These are phyloP conservation scores for Enoplosus armatus DNA, from an alignment of 2,797 vertebrate species.

Conservation along the genomic window DNA sequence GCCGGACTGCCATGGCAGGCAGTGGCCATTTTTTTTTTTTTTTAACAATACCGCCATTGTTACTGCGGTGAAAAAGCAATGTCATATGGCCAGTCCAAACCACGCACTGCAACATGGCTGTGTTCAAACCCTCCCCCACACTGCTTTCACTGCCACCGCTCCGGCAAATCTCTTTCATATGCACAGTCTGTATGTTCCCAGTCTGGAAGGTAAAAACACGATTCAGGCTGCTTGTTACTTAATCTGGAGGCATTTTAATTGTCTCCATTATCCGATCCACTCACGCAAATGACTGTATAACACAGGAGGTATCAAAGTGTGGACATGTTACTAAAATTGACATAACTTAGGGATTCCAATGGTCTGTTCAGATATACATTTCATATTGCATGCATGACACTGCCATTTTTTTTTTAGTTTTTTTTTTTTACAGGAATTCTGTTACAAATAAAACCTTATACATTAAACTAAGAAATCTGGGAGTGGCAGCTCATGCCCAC, in stretches of 20 bases:
- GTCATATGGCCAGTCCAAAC: constrained; percentile 65
- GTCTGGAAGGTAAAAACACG: not conserved
- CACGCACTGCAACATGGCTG: constrained; percentile 58
- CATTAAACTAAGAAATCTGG: constrained; percentile 14
- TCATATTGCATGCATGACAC: constrained; percentile 58
- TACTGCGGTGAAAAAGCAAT: constrained; percentile 57
- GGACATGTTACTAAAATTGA: constrained; percentile 45
- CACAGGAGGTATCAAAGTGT: constrained; percentile 67
- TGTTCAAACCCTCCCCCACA: constrained; percentile 54
- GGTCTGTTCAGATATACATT: constrained; percentile 43
- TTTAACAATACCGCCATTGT: constrained; percentile 71
- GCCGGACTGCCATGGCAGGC: constrained; percentile 25
- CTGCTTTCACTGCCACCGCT: constrained; percentile 20
- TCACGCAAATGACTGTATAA: constrained; percentile 55
- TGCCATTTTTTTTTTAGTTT: constrained; percentile 7
- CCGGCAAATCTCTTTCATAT: constrained; percentile 12
- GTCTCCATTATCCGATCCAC: constrained; percentile 56
- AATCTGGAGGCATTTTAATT: constrained; percentile 61
- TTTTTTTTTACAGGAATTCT: not conserved
- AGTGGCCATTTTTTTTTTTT: constrained; percentile 48
- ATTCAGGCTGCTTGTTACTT: constrained; percentile 36
- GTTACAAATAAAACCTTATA: constrained; percentile 44
- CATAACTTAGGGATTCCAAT: constrained; percentile 36
- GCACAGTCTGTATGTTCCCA: not conserved
- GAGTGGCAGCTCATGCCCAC: constrained; percentile 49